Evolutionary conservation across 2,888 invertebrate genomes (phyloP).

Genomic region (Lottia scabra): DNA sequence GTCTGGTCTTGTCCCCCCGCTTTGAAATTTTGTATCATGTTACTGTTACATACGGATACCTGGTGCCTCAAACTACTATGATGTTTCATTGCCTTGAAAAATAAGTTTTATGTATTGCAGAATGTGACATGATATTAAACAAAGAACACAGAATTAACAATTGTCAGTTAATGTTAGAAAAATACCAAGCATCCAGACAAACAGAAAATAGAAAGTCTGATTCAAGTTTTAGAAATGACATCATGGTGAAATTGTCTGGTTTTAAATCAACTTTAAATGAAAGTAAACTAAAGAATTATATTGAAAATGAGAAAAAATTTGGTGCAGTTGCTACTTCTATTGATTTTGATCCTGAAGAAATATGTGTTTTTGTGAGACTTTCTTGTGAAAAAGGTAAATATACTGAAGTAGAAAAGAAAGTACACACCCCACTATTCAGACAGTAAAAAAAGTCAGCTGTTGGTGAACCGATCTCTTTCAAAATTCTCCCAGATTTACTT

Average conservation of each 20-base stretch:
- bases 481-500: too few species aligned
- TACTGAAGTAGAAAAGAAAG: too few species aligned
- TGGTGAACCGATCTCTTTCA: too few species aligned
- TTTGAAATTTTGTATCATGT: too few species aligned
- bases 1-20: too few species aligned
- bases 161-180: neutral
- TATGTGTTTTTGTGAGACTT: neutral
- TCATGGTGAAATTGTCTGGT: neutral
- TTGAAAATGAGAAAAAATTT: neutral
- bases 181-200: neutral
- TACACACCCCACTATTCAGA: too few species aligned
- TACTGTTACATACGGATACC: too few species aligned
- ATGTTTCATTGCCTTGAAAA: too few species aligned
- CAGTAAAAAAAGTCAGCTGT: too few species aligned
- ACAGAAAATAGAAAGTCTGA: neutral
- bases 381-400: neutral
- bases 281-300: neutral
- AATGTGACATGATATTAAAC: neutral
- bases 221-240: neutral
- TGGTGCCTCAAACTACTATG: too few species aligned
- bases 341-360: neutral
- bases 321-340: neutral
- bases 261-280: neutral
- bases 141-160: neutral
- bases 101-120: neutral